phyloP scores from a whole-genome alignment of 2,113 vertebrate species.

The Columba janthina region DNA sequence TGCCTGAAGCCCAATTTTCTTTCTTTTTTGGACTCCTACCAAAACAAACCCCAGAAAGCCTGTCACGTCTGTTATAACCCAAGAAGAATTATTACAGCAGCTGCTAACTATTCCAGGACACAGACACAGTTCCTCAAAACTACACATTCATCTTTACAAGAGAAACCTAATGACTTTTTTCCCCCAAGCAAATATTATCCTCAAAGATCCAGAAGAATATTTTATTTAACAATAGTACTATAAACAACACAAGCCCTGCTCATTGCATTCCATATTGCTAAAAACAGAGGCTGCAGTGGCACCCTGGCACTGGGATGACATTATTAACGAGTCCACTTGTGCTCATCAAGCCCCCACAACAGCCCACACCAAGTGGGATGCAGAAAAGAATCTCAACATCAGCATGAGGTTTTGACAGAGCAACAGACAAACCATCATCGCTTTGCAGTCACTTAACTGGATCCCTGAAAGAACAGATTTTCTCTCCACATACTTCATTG shows the following conservation, averaged over 20 bases:
- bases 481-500: rapidly evolving
- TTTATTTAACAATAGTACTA: background rate
- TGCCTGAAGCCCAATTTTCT: background rate
- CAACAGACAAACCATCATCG: background rate
- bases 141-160: background rate
- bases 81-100: background rate
- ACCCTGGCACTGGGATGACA: background rate
- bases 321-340: background rate
- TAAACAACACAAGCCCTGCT: background rate
- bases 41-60: background rate
- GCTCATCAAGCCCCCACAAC: rapidly evolving
- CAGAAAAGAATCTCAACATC: no score
- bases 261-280: rapidly evolving
- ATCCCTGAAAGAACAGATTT: background rate
- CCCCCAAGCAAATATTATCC: background rate
- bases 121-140: background rate
- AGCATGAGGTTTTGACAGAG: rapidly evolving
- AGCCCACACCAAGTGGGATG: rapidly evolving
- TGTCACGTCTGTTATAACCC: background rate
- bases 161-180: background rate
- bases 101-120: background rate
- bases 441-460: rapidly evolving
- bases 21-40: background rate
- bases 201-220: background rate
- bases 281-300: background rate